Evolutionary conservation across 2,888 invertebrate species (phyloP), one percentile per base, ranked within the genome.

Genomic region (Dastarcus helophoroides): DNA sequence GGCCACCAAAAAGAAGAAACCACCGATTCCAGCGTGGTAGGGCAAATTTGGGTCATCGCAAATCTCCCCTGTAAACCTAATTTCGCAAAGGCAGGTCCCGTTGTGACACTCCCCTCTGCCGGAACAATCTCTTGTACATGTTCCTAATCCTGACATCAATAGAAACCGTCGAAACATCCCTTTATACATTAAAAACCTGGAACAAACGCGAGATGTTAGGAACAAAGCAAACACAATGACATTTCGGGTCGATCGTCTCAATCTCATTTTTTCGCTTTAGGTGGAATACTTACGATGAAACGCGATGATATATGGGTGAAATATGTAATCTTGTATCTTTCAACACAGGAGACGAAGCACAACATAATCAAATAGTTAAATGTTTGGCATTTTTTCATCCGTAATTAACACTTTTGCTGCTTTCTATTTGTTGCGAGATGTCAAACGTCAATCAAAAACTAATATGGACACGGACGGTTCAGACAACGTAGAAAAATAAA

Each of bases 21-120:
- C 73, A 15, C 79, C 79, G 36, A 79, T 76, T 39, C 71, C 73
- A 14, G 69, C 69, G 51, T 74, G 84, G 54, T 89, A 90, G 15
- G 82, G 80, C 46, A 85, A 60, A 63, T 90, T 89, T 39, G 81
- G 84, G 14, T 79, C 78, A 36, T 79, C 78, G 57, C 90, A 85
- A 51, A 80, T 74, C 36, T 80, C 78, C 6, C 90, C 90, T 36
- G 86, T 72, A 60, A 80, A 91, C 32, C 77, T 72, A 47, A 90
- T 90, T 69, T 89, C 88, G 62, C 90, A 90, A 45, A 88, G 70
- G 57, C 90, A 90, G 31, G 86, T 88, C 41, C 89, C 89, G 60
- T 90, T 86, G 56, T 83, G 74, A 62, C 90, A 90, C 64, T 90
- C 90, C 11, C 90, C 90, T 39, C 84, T 79, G 39, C 88, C 88